Base-by-base conservation (phyloP, 2,113 vertebrate genomes). In the Callionymus lyra region DNA sequence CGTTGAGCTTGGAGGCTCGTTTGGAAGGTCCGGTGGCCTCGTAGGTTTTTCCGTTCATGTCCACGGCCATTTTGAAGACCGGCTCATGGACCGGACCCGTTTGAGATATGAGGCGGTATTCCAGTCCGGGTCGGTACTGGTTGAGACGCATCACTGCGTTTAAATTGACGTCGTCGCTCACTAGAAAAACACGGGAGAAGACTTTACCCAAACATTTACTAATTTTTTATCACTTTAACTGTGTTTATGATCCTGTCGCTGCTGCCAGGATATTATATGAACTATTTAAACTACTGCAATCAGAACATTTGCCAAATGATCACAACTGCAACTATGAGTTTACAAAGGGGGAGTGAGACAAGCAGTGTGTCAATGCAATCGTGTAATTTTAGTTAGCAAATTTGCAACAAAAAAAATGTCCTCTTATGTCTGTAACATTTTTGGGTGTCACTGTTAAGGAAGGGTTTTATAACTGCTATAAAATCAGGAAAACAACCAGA, bases 81-180 rank as follows among this genome's bases (percentile, higher is more conserved):
- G 95, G 94, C 5, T 90, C 91, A 0, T 99, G 95, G 37, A 96
- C 93, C 0, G 95, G 94, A 0, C 94, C 94, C 0, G 91, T 92
- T 55, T 98, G 94, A 2, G 92, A 93, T 4, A 90, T 70, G 2
- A 98, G 86, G 14, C 87, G 87, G 78, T 95, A 98, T 63, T 93
- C 90, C 38, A 97, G 83, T 0, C 93, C 93, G 0, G 93, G 91
- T 46, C 89, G 88, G 15, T 96, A 85, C 82, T 98, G 93, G 76
- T 98, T 98, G 15, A 98, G 64, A 46, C 91, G 89, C 95, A 98
- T 98, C 58, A 98, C 80, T 0, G 93, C 91, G 1, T 98, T 98
- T 88, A 93, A 92, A 14, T 87, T 89, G 46, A 93, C 0, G 74
- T 94, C 91, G 69, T 95, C 91, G 58, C 76, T 52, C 31, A 77